Percentiles rank a stretch among this genome's conserved stretches.
Conservation (phyloP, 2,113 vertebrate genomes). For the Tachysurus fulvidraco region DNA sequence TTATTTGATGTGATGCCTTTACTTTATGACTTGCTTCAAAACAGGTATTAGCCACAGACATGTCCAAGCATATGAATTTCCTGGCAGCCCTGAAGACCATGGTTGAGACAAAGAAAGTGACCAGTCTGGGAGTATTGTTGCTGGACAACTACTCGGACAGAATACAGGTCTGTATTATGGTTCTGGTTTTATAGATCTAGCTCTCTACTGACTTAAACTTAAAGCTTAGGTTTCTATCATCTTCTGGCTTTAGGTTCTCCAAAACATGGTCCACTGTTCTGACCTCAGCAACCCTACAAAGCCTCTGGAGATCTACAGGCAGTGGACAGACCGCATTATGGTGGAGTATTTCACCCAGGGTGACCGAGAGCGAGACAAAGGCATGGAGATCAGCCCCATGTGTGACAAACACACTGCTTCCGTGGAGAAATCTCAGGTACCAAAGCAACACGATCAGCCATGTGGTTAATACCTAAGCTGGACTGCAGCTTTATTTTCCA, state of each 20-base stretch:
- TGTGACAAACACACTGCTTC: slow-evolving; percentile 91
- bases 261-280: slow-evolving; percentile 91
- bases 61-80: slow-evolving; percentile 95
- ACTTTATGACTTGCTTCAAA: neutral
- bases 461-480: neutral
- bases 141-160: slow-evolving; percentile 92
- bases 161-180: slow-evolving; percentile 80
- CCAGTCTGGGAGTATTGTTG: slow-evolving; percentile 86
- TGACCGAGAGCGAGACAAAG: slow-evolving; percentile 83
- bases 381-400: slow-evolving; percentile 95
- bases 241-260: slow-evolving; percentile 78
- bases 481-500: neutral
- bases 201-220: neutral
- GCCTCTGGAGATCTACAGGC: slow-evolving; percentile 84
- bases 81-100: slow-evolving; percentile 92
- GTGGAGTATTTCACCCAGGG: slow-evolving; percentile 88
- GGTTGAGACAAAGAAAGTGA: slow-evolving; percentile 97
- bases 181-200: slow-evolving; percentile 30
- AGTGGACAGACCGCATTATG: slow-evolving; percentile 90
- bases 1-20: neutral
- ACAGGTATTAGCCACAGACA: slow-evolving; percentile 91
- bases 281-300: slow-evolving; percentile 95
- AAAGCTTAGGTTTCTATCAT: neutral
- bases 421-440: slow-evolving; percentile 88
- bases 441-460: neutral